These are phyloP conservation scores for Catocala fraxini DNA, from an alignment of 2,888 invertebrate species.

Conservation along the genomic window DNA sequence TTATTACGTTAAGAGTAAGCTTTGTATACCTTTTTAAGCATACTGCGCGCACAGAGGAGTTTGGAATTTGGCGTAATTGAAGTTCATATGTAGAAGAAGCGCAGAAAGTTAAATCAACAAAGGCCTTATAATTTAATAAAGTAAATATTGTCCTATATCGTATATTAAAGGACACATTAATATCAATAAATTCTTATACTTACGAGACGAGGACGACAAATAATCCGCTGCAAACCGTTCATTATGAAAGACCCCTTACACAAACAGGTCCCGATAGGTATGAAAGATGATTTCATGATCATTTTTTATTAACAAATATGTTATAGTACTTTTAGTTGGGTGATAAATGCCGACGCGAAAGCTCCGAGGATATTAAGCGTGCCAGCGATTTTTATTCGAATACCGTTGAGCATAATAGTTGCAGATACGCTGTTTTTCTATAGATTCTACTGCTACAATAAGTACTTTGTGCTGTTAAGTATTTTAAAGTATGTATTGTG, in stretches of 20 bases:
- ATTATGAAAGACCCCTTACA: not conserved
- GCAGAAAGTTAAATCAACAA: no score
- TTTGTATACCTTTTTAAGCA: no score
- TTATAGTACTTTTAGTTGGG: conserved; percentile 32
- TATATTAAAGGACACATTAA: no score
- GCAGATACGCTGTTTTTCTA: conserved; percentile 13
- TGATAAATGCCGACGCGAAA: conserved; percentile 41
- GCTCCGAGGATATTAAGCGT: conserved; percentile 23
- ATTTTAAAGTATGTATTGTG: not conserved
- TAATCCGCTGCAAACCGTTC: no score
- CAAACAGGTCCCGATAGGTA: conserved; percentile 16
- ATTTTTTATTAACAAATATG: conserved; percentile 38
- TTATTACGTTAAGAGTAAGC: no score
- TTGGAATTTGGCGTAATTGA: no score
- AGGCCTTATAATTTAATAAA: no score
- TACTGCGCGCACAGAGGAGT: no score
- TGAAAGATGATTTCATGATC: conserved; percentile 35
- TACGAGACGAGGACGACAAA: no score
- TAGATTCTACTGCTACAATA: not conserved
- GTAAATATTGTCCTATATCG: no score
- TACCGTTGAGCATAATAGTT: conserved; percentile 28
- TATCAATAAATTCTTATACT: no score
- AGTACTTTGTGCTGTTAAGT: not conserved
- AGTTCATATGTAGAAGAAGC: no score
- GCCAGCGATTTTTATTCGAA: conserved; percentile 40